Evolutionary conservation across 2,888 invertebrate genomes (phyloP), one percentile per base, ranked within the genome.

Genomic region (Piscicola geometra): DNA sequence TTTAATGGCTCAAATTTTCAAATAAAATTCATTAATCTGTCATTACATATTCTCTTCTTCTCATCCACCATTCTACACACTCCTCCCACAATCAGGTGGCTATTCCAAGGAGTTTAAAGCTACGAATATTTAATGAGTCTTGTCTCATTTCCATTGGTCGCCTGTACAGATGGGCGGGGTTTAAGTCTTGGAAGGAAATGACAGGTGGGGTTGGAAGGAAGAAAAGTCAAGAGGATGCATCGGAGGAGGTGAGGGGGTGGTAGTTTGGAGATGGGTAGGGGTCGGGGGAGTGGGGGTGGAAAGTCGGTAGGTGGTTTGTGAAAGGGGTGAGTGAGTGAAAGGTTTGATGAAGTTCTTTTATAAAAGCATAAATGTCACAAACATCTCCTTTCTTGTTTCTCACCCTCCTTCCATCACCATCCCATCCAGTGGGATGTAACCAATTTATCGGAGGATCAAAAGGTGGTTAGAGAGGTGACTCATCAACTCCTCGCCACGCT

Each of bases 171-270:
- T 73, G 73, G 73, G 60, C 60, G 35, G 73, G 73, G 33, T 32
- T 56, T 15, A 73, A 73, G 32, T 35, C 35, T 25, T 73, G 73
- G 73, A 52, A 73, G 41, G 73, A 73, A 28, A 73, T 73, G 73
- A 35, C n/a, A 21, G 60, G 60, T 18, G 25, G 25, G n/a, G 41
- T n/a, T 52, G 64, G 73, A 52, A 35, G 25, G 1, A 60, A 64
- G 64, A 64, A 73, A 28, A 25, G 25, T 3, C 30, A 9, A 9
- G 32, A 5, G 33, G 35, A 9, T 5, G 28, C 21, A 9, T 5
- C 5, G 3, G 35, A 21, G 15, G 18, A 5, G 5, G 67, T 32
- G 12, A 32, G 67, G 12, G 67, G 30, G 9, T 9, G 64, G 5
- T n/a, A n/a, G 9, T n/a, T 28, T 3, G 21, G 9, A 9, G 64